A percentile compares a stretch with the other conserved stretches of the same genome.
phyloP scores from a whole-genome alignment of 1,140 invertebrate genomes.

The Caenorhabditis remanei region DNA sequence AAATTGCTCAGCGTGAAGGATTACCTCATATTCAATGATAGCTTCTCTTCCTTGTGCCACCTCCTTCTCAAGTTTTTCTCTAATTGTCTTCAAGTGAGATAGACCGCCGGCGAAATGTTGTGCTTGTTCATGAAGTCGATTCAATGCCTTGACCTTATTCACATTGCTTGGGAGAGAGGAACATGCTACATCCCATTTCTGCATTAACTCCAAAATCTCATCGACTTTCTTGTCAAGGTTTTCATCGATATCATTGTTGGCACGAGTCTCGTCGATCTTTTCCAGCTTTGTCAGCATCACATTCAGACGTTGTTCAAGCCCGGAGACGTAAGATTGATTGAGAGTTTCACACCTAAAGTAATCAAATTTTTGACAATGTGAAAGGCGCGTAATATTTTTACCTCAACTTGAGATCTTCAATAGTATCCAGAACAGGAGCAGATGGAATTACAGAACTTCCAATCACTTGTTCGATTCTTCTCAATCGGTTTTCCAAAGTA shows the following conservation, averaged over 20 bases:
- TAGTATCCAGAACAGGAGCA: constrained; percentile 52
- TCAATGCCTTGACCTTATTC: constrained; percentile 60
- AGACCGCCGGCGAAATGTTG: constrained; percentile 39
- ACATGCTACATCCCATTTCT: constrained; percentile 67
- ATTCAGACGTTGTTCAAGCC: constrained; percentile 62
- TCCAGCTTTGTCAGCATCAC: constrained; percentile 61
- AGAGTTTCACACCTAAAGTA: constrained; percentile 53
- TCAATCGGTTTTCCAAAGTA: constrained; percentile 34
- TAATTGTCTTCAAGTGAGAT: constrained; percentile 43
- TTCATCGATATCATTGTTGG: constrained; percentile 56
- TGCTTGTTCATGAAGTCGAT: constrained; percentile 68
- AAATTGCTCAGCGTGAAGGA: background rate
- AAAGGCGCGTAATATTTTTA: no score
- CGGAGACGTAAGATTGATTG: constrained; percentile 61
- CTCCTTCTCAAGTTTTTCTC: constrained; percentile 54
- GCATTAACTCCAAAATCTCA: constrained; percentile 65
- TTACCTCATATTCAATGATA: constrained; percentile 56
- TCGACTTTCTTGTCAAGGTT: constrained; percentile 64
- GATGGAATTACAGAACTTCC: constrained; percentile 24
- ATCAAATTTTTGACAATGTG: no score
- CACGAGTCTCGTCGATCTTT: constrained; percentile 37
- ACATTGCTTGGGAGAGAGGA: constrained; percentile 63
- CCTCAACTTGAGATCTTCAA: constrained; percentile 62
- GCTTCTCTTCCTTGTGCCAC: constrained; percentile 68
- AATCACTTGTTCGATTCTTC: constrained; percentile 45